Evolutionary conservation across 2,797 vertebrate genomes (phyloP).

Genomic region (Rhinogobio ventralis): DNA sequence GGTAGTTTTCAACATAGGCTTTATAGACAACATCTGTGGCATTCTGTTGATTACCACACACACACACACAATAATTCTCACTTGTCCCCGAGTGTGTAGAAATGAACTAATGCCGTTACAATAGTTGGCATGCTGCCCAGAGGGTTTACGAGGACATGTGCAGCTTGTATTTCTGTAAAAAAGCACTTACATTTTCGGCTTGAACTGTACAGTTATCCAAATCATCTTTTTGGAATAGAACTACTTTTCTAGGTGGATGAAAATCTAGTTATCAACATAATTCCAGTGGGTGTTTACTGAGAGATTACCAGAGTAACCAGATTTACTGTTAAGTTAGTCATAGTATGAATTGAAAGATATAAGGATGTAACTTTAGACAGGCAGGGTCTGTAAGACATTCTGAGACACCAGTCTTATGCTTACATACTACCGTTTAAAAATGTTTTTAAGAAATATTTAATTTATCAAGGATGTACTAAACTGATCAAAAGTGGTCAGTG

Average conservation of each 20-base stretch:
- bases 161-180: background rate
- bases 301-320: background rate
- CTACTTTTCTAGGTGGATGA: background rate
- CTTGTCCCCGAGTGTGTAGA: background rate
- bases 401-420: too few relatives aligned
- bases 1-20: background rate
- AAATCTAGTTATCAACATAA: background rate
- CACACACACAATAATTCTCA: conserved; percentile 6
- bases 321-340: background rate
- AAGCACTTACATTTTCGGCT: background rate
- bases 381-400: background rate
- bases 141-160: background rate
- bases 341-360: background rate
- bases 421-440: background rate
- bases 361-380: background rate
- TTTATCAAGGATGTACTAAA: background rate
- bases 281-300: background rate
- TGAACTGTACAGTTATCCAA: background rate
- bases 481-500: background rate
- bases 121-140: background rate
- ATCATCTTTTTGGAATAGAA: background rate
- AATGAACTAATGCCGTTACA: conserved; percentile 16
- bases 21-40: conserved; percentile 1
- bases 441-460: too few relatives aligned
- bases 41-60: conserved; percentile 8